A percentile compares a stretch with the other conserved stretches of the same genome.
Evolutionary conservation across 2,113 vertebrate species (phyloP).

Genomic region (Plecotus auritus): DNA sequence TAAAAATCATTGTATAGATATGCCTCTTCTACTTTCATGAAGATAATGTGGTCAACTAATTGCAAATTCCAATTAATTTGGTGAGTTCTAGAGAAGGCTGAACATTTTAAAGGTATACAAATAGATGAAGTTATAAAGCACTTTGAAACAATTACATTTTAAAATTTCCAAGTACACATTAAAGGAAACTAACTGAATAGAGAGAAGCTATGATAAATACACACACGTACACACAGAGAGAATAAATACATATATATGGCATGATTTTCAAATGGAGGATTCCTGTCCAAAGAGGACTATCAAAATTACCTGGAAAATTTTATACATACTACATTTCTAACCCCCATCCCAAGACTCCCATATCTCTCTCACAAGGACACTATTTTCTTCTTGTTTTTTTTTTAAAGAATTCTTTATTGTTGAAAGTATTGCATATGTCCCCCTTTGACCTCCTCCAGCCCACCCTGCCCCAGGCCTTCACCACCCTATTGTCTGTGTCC

Average conservation of each 20-base stretch:
- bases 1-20: neutral
- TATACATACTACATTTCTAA: neutral
- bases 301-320: neutral
- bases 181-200: neutral
- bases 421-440: no score
- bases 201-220: neutral
- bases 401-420: no score
- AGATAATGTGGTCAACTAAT: neutral
- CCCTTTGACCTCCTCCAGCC: no score
- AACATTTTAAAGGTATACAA: neutral
- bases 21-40: neutral
- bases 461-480: no score
- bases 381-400: neutral
- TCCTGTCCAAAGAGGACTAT: neutral
- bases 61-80: neutral
- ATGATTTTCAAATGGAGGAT: neutral
- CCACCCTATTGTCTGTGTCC: no score
- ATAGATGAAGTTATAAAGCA: neutral
- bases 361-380: neutral
- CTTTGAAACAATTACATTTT: neutral
- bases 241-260: neutral
- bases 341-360: rapidly evolving
- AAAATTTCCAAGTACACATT: neutral
- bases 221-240: neutral
- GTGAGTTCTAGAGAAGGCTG: neutral